These are phyloP conservation scores for Eupithecia subfuscata DNA, from an alignment of 2,888 invertebrate species.

Conservation along the genomic window DNA sequence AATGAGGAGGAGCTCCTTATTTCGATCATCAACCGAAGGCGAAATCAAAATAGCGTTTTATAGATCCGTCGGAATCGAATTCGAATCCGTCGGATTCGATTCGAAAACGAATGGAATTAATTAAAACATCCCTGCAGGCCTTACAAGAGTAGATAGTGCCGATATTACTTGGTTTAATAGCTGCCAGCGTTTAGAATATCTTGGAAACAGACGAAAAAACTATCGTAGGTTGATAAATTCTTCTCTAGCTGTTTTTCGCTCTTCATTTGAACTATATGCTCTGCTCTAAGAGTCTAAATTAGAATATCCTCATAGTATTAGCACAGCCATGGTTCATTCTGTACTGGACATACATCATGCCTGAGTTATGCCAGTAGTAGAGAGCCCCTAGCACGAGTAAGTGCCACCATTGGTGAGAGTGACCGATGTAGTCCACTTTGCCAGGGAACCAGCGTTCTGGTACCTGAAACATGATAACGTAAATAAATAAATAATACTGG, in stretches of 20 bases:
- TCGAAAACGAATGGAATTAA: no score
- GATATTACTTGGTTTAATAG: neutral
- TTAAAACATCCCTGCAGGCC: no score
- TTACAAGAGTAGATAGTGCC: neutral
- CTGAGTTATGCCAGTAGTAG: slow-evolving; percentile 97
- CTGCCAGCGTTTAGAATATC: neutral
- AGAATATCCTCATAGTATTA: slow-evolving; percentile 86
- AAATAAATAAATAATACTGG: neutral
- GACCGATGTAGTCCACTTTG: slow-evolving; percentile 95
- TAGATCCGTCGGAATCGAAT: no score
- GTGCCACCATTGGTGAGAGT: slow-evolving; percentile 99
- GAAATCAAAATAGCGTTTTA: no score
- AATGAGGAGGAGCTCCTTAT: no score
- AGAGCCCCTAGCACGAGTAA: slow-evolving; percentile 94
- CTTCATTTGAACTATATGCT: neutral
- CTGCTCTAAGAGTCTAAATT: slow-evolving; percentile 31
- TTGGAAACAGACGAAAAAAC: neutral
- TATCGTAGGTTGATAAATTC: neutral
- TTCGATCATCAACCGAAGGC: no score
- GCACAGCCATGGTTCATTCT: slow-evolving; percentile 91
- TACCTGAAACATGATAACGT: slow-evolving; percentile 69
- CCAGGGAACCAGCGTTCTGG: slow-evolving; percentile 96
- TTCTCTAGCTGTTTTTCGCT: neutral
- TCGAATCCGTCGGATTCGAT: no score
- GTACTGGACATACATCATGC: slow-evolving; percentile 91